Percentiles rank a stretch among this genome's conserved stretches.
Evolutionary conservation across 2,113 vertebrate species (phyloP).

Genomic region (Herpailurus yagouaroundi): DNA sequence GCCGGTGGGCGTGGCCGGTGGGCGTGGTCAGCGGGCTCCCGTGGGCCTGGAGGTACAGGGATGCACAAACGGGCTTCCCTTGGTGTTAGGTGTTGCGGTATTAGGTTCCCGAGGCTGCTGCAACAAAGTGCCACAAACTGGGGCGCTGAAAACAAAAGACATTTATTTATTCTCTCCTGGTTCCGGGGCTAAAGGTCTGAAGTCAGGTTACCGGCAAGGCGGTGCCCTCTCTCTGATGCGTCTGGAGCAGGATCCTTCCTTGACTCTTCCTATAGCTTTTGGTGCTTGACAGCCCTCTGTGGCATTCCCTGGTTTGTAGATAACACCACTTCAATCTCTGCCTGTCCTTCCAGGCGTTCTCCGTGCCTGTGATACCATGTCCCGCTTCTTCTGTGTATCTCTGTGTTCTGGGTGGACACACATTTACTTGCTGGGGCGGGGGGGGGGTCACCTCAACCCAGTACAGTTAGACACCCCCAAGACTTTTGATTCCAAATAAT

Average conservation of each 20-base stretch:
- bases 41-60: not conserved
- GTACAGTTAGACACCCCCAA: not conserved
- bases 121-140: too few species aligned
- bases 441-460: not conserved
- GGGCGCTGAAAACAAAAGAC: not conserved
- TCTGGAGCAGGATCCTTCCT: not conserved
- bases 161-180: not conserved
- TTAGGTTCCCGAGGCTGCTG: not conserved
- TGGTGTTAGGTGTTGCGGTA: not conserved
- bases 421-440: accelerated
- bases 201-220: too few species aligned
- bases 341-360: accelerated
- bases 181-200: not conserved
- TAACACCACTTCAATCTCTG: accelerated
- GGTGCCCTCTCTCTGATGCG: accelerated
- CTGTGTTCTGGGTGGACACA: not conserved
- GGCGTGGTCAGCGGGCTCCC: not conserved
- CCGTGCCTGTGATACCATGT: too few species aligned
- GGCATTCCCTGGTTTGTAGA: not conserved
- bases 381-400: not conserved
- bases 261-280: not conserved
- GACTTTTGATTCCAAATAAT: not conserved
- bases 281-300: not conserved
- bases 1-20: not conserved
- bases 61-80: not conserved